phyloP scores from a whole-genome alignment of 2,797 vertebrate species.

The Petrocephalus schoutedeni region DNA sequence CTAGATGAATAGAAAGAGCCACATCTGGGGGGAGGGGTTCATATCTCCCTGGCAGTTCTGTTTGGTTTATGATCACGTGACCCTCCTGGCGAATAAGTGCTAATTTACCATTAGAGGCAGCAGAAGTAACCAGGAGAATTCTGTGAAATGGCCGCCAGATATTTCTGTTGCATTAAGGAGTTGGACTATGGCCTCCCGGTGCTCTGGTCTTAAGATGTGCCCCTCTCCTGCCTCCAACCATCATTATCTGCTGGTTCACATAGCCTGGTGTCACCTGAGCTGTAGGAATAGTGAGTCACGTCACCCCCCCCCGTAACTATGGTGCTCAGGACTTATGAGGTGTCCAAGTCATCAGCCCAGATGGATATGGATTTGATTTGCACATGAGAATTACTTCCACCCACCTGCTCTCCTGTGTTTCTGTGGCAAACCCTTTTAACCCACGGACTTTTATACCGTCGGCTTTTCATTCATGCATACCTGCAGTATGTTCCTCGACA shows the following conservation, averaged over 20 bases:
- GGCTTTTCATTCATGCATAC: not conserved
- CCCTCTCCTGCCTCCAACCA: not conserved
- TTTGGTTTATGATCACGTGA: not conserved
- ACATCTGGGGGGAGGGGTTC: not conserved
- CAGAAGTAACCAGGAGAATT: not conserved
- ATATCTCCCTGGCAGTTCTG: not conserved
- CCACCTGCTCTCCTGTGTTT: not conserved
- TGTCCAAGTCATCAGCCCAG: not conserved
- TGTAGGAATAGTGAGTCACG: not conserved
- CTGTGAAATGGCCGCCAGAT: not conserved
- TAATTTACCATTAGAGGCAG: not conserved
- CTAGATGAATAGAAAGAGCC: not conserved
- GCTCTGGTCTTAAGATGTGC: not conserved
- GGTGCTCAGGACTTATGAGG: not conserved
- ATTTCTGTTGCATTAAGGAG: not conserved
- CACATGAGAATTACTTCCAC: not conserved
- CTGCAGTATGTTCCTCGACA: not conserved
- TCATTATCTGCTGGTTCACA: not conserved
- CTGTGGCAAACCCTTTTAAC: not conserved
- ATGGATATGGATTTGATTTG: slow-evolving; percentile 8
- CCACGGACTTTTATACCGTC: not conserved
- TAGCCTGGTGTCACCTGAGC: not conserved
- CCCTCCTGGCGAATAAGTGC: not conserved
- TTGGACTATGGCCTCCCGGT: too few relatives aligned
- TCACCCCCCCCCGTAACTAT: not conserved